Base-by-base conservation (phyloP, 1,140 invertebrate genomes). In the Drosophila bocki region DNA sequence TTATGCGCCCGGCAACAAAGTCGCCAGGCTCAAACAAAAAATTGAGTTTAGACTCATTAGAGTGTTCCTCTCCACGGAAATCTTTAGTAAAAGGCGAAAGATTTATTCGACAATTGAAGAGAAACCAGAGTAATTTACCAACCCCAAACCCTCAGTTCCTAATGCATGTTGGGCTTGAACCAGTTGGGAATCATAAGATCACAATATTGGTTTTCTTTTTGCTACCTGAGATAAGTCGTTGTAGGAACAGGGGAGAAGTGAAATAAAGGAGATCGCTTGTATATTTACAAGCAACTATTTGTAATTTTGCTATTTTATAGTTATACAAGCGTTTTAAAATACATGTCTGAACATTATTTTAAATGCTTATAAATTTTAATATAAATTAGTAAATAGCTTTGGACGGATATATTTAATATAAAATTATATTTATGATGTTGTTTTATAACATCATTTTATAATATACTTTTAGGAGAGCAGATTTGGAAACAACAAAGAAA, bases 81-180 rank as follows among this genome's bases (percentile, higher is more conserved):
- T 93, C 92, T 93, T 93, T 93, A 93, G 93, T 93, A 93, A 93
- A 93, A 93, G 93, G 93, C 93, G 93, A 93, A 93, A 93, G 93
- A 93, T 93, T 93, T 93, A 93, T 93, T 93, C 92, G 91, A 92
- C 88, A 92, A 82, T 61, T 91, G 87, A 91, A 91, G 81, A 91
- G 87, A 91, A 91, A 71, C 88, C 88, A 88, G 88, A 91, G 90
- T 81, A 2, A 56, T 0, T 15, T 5, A 15, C 2, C 12, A 15
- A 15, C 7, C 12, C 3, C 17, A 8, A 22, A 7, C 32, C 6
- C 4, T 0, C 3, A 9, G 51, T 6, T 19, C 17, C 51, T 19
- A 3, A 22, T 15, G 12, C 7, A 22, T 1, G 32, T 22, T 37
- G 1, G 51, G 3, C 17, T 37, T 54, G 17, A 54, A 37, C 17